A percentile compares a stretch with the other conserved stretches of the same genome.
Conservation (phyloP, 2,888 invertebrate species). For the Xestia xanthographa region DNA sequence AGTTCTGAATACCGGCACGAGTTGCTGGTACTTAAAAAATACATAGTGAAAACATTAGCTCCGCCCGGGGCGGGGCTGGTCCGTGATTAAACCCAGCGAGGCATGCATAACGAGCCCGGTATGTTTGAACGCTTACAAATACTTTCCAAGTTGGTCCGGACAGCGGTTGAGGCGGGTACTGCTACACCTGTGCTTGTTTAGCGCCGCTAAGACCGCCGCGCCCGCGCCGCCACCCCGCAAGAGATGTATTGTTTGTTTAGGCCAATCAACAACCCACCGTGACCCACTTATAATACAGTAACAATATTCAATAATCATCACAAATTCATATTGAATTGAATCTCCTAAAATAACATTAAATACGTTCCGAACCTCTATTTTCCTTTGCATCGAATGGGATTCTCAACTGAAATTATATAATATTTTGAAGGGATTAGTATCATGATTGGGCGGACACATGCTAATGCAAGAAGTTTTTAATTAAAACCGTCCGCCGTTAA, state of each 20-base stretch:
- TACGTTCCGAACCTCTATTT: constrained; percentile 58
- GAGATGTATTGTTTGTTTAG: constrained; percentile 84
- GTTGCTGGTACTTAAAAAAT: constrained; percentile 85
- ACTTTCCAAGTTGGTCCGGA: constrained; percentile 86
- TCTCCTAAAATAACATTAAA: constrained; percentile 63
- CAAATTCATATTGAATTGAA: constrained; percentile 43
- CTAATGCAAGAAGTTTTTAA: constrained; percentile 91
- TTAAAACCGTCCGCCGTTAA: constrained; percentile 89
- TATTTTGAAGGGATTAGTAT: constrained; percentile 87
- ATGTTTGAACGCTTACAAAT: constrained; percentile 89
- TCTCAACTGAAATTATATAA: constrained; percentile 83
- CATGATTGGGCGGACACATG: constrained; percentile 87
- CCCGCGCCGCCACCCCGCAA: constrained; percentile 70
- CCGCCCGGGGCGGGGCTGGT: constrained; percentile 83
- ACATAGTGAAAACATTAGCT: constrained; percentile 89
- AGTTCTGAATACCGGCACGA: constrained; percentile 70
- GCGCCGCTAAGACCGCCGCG: constrained; percentile 80
- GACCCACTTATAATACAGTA: constrained; percentile 83
- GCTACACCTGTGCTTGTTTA: constrained; percentile 87
- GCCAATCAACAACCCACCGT: constrained; percentile 71
- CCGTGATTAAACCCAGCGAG: constrained; percentile 89
- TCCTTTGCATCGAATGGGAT: constrained; percentile 61
- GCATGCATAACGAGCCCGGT: constrained; percentile 88
- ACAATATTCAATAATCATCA: constrained; percentile 78
- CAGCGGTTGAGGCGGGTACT: constrained; percentile 80